These are phyloP conservation scores for Clarias platycephalus DNA, from an alignment of 2,797 vertebrate species.

Conservation along the genomic window DNA sequence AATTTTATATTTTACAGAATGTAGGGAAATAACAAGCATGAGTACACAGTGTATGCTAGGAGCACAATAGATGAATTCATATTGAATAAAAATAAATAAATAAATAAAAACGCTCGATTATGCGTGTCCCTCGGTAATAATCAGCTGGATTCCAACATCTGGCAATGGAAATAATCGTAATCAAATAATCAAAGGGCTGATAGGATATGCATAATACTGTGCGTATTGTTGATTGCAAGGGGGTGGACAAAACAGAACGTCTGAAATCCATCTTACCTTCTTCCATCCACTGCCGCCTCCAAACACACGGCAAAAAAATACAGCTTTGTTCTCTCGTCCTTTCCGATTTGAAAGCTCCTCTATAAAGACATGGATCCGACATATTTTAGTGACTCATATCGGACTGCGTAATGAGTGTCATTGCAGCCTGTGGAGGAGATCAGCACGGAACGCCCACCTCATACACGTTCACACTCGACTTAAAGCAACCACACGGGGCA, in stretches of 20 bases:
- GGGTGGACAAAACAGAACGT: neutral
- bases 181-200: neutral
- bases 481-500: conserved; percentile 21
- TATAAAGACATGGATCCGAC: conserved; percentile 11
- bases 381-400: conserved; percentile 48
- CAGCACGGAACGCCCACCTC: conserved; percentile 39
- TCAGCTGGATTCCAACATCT: conserved; percentile 15
- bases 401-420: conserved; percentile 28
- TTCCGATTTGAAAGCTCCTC: neutral
- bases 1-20: neutral
- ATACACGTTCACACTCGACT: neutral
- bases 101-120: neutral
- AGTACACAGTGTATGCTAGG: neutral
- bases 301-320: neutral
- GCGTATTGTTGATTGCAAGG: neutral
- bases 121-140: neutral
- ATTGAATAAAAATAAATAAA: neutral
- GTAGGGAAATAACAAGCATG: neutral
- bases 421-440: conserved; percentile 42
- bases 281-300: conserved; percentile 17
- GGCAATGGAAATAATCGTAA: neutral
- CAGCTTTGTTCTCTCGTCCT: neutral
- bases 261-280: conserved; percentile 32
- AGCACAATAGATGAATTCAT: neutral
- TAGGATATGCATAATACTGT: neutral